Evolutionary conservation across 2,797 vertebrate genomes (phyloP).

Genomic region (Tokudaia tokunoshimensis): DNA sequence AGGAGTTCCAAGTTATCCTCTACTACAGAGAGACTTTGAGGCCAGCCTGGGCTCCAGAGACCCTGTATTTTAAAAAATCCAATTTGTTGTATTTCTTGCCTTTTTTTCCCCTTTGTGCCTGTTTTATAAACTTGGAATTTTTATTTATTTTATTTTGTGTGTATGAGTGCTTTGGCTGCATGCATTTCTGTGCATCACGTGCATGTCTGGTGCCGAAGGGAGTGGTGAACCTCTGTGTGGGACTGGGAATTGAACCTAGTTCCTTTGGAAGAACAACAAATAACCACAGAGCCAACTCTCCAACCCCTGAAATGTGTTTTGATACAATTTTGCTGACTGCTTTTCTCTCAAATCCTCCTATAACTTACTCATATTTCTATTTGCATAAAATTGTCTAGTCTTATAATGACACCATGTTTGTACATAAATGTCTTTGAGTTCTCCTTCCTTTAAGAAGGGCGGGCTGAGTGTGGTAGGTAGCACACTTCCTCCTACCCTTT

Average conservation of each 20-base stretch:
- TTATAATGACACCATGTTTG: background rate
- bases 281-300: background rate
- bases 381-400: conserved; percentile 5
- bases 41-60: background rate
- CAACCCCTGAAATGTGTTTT: background rate
- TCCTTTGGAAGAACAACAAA: background rate
- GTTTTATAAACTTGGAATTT: conserved; percentile 14
- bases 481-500: background rate
- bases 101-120: background rate
- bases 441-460: conserved; percentile 32
- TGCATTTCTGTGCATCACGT: background rate
- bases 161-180: background rate
- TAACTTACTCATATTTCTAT: background rate
- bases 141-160: background rate
- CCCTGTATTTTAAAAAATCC: background rate
- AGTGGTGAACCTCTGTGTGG: background rate
- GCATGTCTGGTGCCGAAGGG: background rate
- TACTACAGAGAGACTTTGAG: background rate
- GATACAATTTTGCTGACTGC: background rate
- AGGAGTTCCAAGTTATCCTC: background rate
- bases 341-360: background rate
- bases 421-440: background rate
- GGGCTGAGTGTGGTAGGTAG: no score
- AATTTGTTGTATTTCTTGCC: conserved; percentile 14
- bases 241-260: background rate